Conservation (phyloP, 1,140 invertebrate genomes). For the Eciton burchellii region DNA sequence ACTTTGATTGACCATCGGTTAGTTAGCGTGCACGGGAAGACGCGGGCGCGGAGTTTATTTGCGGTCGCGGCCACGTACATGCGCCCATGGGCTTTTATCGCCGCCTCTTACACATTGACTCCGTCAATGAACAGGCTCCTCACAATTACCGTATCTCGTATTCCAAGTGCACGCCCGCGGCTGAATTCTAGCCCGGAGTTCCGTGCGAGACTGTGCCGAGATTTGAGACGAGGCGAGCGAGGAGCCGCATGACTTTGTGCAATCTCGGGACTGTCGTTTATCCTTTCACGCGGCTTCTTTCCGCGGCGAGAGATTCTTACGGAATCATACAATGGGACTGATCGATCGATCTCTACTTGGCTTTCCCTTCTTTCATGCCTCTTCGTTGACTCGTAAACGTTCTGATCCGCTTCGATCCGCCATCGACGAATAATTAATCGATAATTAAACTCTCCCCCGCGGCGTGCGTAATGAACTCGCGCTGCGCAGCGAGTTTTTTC, state of each 20-base stretch:
- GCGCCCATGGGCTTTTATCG: neutral
- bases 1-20: constrained; percentile 54
- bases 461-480: constrained; percentile 9
- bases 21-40: constrained; percentile 35
- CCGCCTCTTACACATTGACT: neutral
- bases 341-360: neutral
- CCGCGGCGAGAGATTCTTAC: neutral
- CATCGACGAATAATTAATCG: neutral
- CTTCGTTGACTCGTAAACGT: neutral
- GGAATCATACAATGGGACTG: neutral
- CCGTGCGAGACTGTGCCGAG: too few species aligned
- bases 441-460: neutral
- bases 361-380: too few species aligned
- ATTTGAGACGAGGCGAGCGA: too few species aligned
- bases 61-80: constrained; percentile 17
- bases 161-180: neutral
- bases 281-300: neutral
- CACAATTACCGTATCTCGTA: neutral
- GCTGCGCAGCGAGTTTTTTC: too few species aligned
- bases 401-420: neutral
- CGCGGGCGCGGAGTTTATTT: constrained; percentile 47
- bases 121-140: constrained; percentile 20
- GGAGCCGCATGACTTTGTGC: too few species aligned
- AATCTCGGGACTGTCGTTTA: too few species aligned
- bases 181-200: neutral